Evolutionary conservation across 1,140 invertebrate genomes (phyloP), one percentile per base, ranked within the genome.

Genomic region (Drosophila teissieri): DNA sequence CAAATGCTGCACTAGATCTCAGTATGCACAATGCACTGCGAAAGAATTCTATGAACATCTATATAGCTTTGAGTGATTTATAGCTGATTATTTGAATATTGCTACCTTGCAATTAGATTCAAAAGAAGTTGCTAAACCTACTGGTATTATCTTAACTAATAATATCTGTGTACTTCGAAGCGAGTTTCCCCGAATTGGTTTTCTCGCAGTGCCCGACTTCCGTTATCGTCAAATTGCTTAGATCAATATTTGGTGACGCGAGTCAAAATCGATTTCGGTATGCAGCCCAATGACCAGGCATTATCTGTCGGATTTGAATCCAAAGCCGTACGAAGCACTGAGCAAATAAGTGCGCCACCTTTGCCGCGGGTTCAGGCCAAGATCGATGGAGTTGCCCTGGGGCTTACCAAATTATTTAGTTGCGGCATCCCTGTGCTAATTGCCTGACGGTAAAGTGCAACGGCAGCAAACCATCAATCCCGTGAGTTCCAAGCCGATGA

Each of bases 381-480:
- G 37, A 37, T 42, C 44, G 53, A 63, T 69, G 62, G 27, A 45
- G 40, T 44, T 58, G 58, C 72, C 80, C 67, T 39, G 64, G 45
- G 84, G 80, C 79, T 65, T 73, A 69, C 74, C 80, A 88, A 88
- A 88, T 88, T 88, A 88, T 83, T 89, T 88, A 80, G 84, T 78
- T 80, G 84, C 84, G 84, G 83, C 84, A 88, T 88, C 83, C 83
- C 86, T 89, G 84, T 89, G 83, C 83, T 88, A 88, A 88, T 88
- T 88, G 83, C 80, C 84, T 79, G 82, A 53, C 81, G 77, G 81
- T 85, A 85, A 85, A 85, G 81, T 85, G 81, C 81, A 85, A 58
- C 81, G 80, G 61, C 78, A 74, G 60, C 58, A 70, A 86, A 88
- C 80, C 83, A 88, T 89, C 84, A 88, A 88, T 84, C 85, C 80